Evolutionary conservation across 2,888 invertebrate genomes (phyloP), one percentile per base, ranked within the genome.

Genomic region (Pristionchus fissidentatus): DNA sequence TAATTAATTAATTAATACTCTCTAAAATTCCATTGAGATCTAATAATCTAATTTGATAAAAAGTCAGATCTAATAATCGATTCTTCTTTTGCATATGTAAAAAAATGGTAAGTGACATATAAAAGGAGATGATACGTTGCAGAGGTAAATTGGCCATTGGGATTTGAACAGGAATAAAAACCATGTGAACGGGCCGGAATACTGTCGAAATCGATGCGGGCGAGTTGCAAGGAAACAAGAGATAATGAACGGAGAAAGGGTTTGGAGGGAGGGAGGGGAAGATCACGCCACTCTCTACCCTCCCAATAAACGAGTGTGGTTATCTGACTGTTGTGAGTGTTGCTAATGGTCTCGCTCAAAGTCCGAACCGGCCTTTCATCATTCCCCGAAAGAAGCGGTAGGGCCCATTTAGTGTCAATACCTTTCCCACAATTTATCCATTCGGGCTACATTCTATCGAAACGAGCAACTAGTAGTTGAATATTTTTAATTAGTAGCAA

Each of bases 231-330:
- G 60, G 32, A 29, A 62, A 62, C 60, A 32, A 62, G 29, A 35
- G 57, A 19, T 32, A 62, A 62, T 32, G 32, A 57, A 26, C 57
- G 35, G n/a, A 15, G 26, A 57, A 62, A 35, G 35, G 15, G 32
- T 29, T 10, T 10, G 3, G 13, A 38, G 35, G 19, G 38, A 35
- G 66, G 38, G 29, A 62, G 62, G 19, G 38, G 32, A 60, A 4
- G 66, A 66, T 66, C 66, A 66, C 66, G 66, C 66, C 66, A 66
- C 38, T 38, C 66, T 35, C n/a, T 66, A 2, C 66, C 26, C 26
- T 38, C 66, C 38, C 15, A 13, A 38, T 41, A 13, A 38, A n/a
- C 38, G n/a, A 60, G n/a, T 22, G 15, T n/a, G n/a, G n/a, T n/a
- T n/a, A n/a, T n/a, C n/a, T n/a, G 49, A 49, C 19, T 49, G 49